Percentiles rank a stretch among this genome's conserved stretches.
Evolutionary conservation across 2,888 invertebrate species (phyloP).

Genomic region (Dicyrtomina minuta): DNA sequence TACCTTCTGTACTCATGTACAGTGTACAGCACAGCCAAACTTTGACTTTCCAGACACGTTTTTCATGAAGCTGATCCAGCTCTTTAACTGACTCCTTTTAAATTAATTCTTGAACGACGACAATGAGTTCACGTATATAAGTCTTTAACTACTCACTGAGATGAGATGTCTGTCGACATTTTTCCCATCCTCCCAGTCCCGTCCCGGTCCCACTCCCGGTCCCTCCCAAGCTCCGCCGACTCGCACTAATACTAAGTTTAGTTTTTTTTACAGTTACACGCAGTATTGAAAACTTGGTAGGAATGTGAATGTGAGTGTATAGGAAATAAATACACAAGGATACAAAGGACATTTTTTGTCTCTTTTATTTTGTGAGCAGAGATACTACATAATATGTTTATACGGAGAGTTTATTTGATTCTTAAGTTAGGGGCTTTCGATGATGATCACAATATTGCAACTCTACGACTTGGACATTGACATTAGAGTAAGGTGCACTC

Average conservation of each 20-base stretch:
- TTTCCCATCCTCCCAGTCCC: neutral
- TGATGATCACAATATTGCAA: no score
- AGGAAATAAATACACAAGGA: no score
- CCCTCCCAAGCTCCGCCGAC: neutral
- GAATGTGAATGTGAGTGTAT: conserved; percentile 5
- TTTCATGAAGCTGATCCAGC: conserved; percentile 30
- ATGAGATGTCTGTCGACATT: neutral
- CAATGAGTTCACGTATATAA: conserved; percentile 22
- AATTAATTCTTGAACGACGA: conserved; percentile 34
- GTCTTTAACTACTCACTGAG: neutral
- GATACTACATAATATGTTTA: no score
- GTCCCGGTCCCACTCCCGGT: neutral
- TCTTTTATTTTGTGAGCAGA: no score
- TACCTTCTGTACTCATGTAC: neutral
- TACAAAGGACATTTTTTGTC: no score
- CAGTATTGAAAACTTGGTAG: conserved; percentile 5
- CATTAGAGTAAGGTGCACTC: no score
- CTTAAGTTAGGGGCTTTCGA: no score
- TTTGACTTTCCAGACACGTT: conserved; percentile 32
- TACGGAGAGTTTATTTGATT: no score
- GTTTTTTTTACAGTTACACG: neutral
- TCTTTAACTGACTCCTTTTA: conserved; percentile 27
- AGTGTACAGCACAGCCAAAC: no score
- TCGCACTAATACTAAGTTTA: neutral
- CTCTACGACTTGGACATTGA: no score